Evolutionary conservation across 2,888 invertebrate genomes (phyloP).

Genomic region (Stomorhina lunata): DNA sequence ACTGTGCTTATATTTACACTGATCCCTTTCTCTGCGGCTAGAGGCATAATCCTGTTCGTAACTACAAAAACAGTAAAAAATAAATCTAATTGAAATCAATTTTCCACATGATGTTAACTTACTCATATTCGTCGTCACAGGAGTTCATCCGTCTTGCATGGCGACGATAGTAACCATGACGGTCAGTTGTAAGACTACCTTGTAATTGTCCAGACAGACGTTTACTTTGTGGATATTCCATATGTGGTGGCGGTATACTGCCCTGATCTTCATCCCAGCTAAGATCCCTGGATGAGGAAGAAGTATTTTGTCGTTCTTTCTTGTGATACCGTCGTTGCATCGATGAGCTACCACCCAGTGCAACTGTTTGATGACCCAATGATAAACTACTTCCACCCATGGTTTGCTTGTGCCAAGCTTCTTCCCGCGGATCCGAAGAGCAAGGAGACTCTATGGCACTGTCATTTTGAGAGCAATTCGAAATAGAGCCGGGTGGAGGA

Average conservation of each 20-base stretch:
- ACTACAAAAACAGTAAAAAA: constrained; percentile 68
- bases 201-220: constrained; percentile 63
- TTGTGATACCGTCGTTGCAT: constrained; percentile 80
- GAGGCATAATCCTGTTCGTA: constrained; percentile 78
- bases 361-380: constrained; percentile 37
- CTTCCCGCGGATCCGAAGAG: constrained; percentile 88
- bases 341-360: constrained; percentile 63
- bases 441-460: constrained; percentile 84
- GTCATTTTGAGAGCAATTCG: constrained; percentile 76
- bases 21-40: constrained; percentile 72
- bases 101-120: constrained; percentile 74
- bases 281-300: constrained; percentile 87
- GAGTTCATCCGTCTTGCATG: constrained; percentile 82
- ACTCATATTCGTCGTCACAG: constrained; percentile 88
- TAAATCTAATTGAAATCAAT: neutral
- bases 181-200: constrained; percentile 68
- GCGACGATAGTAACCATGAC: constrained; percentile 81
- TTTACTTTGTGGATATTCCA: constrained; percentile 80
- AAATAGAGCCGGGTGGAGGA: constrained; percentile 75
- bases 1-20: constrained; percentile 76
- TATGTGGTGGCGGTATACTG: constrained; percentile 72
- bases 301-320: constrained; percentile 83
- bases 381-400: constrained; percentile 66
- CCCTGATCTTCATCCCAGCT: constrained; percentile 88
- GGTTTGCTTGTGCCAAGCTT: constrained; percentile 80